Base-by-base conservation (phyloP, 2,888 invertebrate genomes). In the Drosophila conformis region DNA sequence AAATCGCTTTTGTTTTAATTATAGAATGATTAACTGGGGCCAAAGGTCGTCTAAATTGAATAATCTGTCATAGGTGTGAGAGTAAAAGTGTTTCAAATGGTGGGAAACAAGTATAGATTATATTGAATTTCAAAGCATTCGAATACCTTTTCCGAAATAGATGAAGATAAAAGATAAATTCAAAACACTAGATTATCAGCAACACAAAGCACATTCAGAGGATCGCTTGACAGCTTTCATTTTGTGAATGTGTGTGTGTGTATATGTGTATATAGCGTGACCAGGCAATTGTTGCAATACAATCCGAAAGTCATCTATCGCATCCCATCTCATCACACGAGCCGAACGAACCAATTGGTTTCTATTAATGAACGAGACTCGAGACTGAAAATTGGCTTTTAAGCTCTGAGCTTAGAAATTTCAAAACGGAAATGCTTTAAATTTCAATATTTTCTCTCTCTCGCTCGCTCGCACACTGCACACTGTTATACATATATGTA, bases 341-440 rank as follows among this genome's bases (percentile, higher is more conserved):
- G 58, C 52, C 56, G 53, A 36, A 54, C 38, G n/a, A 65, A 68
- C 48, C 69, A 87, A 89, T 87, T 84, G 85, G 74, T 76, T 84
- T 87, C 82, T 82, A 84, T 84, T 84, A 83, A 83, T 83, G 77
- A 73, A 75, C 61, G 59, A 69, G 57, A 60, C 59, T 40, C 71
- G 69, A 46, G 1, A 78, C 65, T 74, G 59, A 78, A 78, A 83
- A 83, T 78, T 75, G 81, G 48, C 64, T 58, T 51, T 61, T 62
- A 27, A 31, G 54, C 38, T 21, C 31, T 25, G 52, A 18, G 58
- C 35, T 59, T 35, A 21, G 35, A 57, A 65, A 48, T 62, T 40
- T 48, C 51, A 66, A 25, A 82, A 82, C 90, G 84, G 84, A 84
- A 87, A 67, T 77, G 80, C 53, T 79, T 73, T 53, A 73, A 87